These are phyloP conservation scores for Tribolium castaneum DNA, from an alignment of 1,140 invertebrate species.

Conservation along the genomic window DNA sequence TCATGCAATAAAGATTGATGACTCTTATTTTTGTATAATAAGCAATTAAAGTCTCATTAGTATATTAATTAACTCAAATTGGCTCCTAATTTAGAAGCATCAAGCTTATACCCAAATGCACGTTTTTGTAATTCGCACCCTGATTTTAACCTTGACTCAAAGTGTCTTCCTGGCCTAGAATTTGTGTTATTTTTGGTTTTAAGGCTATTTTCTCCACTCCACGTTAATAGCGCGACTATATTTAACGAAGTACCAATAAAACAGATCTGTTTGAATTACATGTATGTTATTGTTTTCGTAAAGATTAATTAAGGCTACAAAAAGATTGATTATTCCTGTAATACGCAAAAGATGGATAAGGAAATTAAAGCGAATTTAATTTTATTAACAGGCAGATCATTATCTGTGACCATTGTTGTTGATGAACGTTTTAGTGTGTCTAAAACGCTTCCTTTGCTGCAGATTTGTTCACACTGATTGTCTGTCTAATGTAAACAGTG, in stretches of 20 bases:
- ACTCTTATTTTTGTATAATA: not conserved
- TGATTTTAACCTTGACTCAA: not conserved
- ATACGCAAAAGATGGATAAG: too few relatives aligned
- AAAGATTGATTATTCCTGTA: not conserved
- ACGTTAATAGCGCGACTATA: not conserved
- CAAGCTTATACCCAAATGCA: too few relatives aligned
- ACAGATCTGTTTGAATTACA: not conserved
- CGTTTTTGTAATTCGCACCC: not conserved
- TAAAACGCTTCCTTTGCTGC: not conserved
- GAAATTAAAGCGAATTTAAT: too few relatives aligned
- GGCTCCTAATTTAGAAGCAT: not conserved
- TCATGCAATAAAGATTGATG: not conserved
- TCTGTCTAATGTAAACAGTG: not conserved
- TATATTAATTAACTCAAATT: not conserved
- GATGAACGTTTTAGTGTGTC: not conserved
- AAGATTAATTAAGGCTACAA: not conserved
- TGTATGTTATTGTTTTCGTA: not conserved
- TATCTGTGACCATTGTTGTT: not conserved
- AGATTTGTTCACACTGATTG: not conserved
- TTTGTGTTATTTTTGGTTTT: not conserved
- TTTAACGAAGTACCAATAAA: not conserved
- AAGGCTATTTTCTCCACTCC: not conserved
- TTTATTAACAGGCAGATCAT: not conserved
- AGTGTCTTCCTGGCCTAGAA: not conserved
- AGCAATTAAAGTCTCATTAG: not conserved